Evolutionary conservation across 2,888 invertebrate species (phyloP).

Genomic region (Colletes collaris): DNA sequence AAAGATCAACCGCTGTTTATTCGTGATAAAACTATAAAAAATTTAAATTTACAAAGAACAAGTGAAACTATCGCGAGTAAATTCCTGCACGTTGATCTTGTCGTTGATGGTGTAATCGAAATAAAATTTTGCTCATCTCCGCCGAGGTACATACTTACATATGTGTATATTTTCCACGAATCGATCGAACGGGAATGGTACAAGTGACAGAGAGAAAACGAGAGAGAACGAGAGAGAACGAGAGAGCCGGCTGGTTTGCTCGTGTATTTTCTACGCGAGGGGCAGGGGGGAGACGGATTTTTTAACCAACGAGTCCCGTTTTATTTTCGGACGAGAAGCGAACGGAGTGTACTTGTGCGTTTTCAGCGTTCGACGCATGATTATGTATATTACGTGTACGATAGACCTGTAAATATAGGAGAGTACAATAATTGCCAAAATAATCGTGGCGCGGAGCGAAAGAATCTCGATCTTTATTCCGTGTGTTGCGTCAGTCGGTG

Average conservation of each 20-base stretch:
- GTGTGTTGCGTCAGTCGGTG: conserved; percentile 39
- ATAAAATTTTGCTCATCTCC: too few relatives aligned
- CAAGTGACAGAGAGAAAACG: neutral
- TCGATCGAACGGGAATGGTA: neutral
- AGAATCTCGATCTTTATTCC: conserved; percentile 57
- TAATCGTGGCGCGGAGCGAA: conserved; percentile 53
- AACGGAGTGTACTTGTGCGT: conserved; percentile 16
- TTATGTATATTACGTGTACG: conserved; percentile 54
- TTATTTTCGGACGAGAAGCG: conserved; percentile 6
- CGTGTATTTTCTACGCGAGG: conserved; percentile 16
- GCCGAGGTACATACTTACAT: too few relatives aligned
- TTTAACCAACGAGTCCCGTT: conserved; percentile 10
- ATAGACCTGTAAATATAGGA: conserved; percentile 68
- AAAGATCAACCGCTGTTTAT: too few relatives aligned
- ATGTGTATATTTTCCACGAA: too few relatives aligned
- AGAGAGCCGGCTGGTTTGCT: conserved; percentile 7
- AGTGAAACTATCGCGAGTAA: too few relatives aligned
- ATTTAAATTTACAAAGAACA: too few relatives aligned
- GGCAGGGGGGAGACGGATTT: conserved; percentile 11
- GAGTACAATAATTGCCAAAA: conserved; percentile 73
- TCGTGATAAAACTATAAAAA: too few relatives aligned
- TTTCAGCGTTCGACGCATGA: conserved; percentile 30
- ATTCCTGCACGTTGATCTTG: too few relatives aligned
- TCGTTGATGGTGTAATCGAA: too few relatives aligned
- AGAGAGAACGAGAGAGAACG: neutral